Percentiles rank a stretch among this genome's conserved stretches.
Conservation (phyloP, 2,888 invertebrate genomes). For the Leptinotarsa peninsularis region DNA sequence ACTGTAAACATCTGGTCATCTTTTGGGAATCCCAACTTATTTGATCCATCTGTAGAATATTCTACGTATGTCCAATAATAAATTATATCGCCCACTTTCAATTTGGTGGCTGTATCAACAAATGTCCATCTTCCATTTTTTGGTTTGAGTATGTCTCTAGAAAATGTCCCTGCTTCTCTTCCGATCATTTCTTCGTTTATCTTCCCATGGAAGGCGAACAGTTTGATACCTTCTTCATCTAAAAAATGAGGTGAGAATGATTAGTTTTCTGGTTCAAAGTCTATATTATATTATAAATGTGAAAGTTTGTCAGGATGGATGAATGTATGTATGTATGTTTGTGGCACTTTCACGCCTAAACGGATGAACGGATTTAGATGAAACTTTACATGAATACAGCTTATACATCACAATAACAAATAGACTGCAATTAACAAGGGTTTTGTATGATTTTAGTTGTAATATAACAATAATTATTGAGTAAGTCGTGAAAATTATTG, state of each 20-base stretch:
- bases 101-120: constrained; percentile 66
- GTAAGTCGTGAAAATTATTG: no score
- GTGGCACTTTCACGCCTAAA: no score
- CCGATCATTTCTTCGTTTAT: constrained; percentile 80
- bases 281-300: no score
- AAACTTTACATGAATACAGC: no score
- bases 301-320: no score
- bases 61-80: constrained; percentile 84
- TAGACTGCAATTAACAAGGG: no score
- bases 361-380: no score
- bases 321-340: no score
- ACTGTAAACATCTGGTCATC: constrained; percentile 70
- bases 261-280: not conserved
- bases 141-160: constrained; percentile 73
- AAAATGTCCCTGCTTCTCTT: constrained; percentile 75
- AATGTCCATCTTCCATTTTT: constrained; percentile 78
- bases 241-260: not conserved
- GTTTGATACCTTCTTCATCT: constrained; percentile 71
- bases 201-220: constrained; percentile 83
- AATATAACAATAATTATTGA: no score
- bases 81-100: constrained; percentile 76
- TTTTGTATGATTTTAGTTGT: no score
- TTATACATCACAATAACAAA: no score
- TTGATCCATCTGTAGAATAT: constrained; percentile 69
- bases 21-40: constrained; percentile 73